Evolutionary conservation across 2,888 invertebrate genomes (phyloP).

Genomic region (Netelia fuscicornis): DNA sequence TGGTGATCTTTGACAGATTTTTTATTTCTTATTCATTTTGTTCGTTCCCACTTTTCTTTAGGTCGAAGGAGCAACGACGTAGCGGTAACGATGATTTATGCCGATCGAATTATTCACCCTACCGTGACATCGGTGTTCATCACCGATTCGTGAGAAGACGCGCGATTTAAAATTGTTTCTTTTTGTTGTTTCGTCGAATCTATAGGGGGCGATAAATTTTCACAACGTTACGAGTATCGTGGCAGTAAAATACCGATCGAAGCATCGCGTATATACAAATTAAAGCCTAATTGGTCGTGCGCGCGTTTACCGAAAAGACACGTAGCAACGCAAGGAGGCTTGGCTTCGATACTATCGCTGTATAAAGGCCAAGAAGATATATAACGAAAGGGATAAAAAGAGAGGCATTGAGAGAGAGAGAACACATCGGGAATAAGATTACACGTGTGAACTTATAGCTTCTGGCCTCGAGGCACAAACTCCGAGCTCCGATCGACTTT

Average conservation of each 20-base stretch:
- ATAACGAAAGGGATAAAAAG: slow-evolving; percentile 1
- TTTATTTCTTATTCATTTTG: not conserved
- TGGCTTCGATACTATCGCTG: not conserved
- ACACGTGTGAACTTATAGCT: slow-evolving; percentile 68
- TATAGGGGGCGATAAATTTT: too few species aligned
- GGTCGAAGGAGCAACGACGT: not conserved
- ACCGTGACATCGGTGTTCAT: slow-evolving; percentile 31
- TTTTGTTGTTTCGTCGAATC: too few species aligned
- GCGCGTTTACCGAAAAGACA: not conserved
- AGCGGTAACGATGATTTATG: slow-evolving; percentile 54
- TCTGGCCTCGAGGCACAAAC: slow-evolving; percentile 48
- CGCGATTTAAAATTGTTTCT: not conserved
- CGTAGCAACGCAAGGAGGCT: not conserved
- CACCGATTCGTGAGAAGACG: slow-evolving; percentile 6
- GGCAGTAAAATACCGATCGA: not conserved
- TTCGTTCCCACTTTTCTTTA: not conserved
- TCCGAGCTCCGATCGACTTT: slow-evolving; percentile 55
- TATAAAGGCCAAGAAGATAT: not conserved
- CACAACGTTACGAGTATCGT: too few species aligned
- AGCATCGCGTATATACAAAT: not conserved
- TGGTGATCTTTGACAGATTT: slow-evolving; percentile 61
- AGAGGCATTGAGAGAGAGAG: slow-evolving; percentile 29
- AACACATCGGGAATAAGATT: slow-evolving; percentile 55
- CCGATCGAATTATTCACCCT: slow-evolving; percentile 42
- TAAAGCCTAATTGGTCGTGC: not conserved